Percentiles rank a stretch among this genome's conserved stretches.
Evolutionary conservation across 2,797 vertebrate genomes (phyloP).

Genomic region (Crenuchus spilurus): DNA sequence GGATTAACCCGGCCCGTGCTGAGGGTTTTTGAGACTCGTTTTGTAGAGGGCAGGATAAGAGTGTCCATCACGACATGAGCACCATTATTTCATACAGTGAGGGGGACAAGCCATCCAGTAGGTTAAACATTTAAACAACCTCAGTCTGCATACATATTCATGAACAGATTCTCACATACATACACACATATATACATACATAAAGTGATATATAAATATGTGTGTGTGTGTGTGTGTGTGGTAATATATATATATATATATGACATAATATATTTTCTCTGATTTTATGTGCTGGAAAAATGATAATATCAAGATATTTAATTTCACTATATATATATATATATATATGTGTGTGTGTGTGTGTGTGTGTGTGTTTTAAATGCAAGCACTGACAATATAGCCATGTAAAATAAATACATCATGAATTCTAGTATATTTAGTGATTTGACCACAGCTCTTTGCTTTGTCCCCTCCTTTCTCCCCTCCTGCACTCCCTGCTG

Average conservation of each 20-base stretch:
- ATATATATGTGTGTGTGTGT: too few species aligned
- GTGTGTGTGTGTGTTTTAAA: too few species aligned
- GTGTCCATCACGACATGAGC: not conserved
- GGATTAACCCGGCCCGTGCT: conserved; percentile 76
- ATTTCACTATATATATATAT: not conserved
- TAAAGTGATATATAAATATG: not conserved
- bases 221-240: too few species aligned
- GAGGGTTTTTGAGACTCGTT: conserved; percentile 71
- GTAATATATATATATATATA: not conserved
- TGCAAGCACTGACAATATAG: too few species aligned
- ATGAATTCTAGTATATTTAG: conserved; percentile 65
- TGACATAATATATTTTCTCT: too few species aligned
- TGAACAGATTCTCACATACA: too few species aligned
- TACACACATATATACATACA: not conserved
- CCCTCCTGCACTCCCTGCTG: conserved; percentile 59
- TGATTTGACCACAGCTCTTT: conserved; percentile 61
- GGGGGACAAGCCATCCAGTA: not conserved
- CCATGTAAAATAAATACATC: conserved; percentile 25
- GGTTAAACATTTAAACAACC: not conserved
- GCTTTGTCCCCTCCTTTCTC: conserved; percentile 74
- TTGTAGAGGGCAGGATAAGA: conserved; percentile 63
- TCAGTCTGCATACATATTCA: not conserved
- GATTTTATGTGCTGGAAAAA: too few species aligned
- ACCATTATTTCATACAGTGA: not conserved
- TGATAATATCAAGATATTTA: too few species aligned